Evolutionary conservation across 2,888 invertebrate species (phyloP).

Genomic region (Epinotia brunnichana): DNA sequence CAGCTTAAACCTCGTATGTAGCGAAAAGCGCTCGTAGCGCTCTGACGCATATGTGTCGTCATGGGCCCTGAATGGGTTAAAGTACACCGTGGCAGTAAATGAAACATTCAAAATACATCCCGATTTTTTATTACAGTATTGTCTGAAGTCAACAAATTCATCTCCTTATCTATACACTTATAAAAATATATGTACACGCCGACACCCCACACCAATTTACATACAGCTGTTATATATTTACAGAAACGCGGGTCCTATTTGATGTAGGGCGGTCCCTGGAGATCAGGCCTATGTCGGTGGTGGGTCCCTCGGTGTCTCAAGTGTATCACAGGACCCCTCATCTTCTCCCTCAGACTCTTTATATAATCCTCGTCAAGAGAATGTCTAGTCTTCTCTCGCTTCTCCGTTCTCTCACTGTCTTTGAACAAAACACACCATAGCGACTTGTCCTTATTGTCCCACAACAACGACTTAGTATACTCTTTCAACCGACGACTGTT

Average conservation of each 20-base stretch:
- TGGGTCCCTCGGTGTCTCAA: conserved; percentile 77
- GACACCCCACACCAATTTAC: conserved; percentile 57
- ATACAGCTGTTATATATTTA: conserved; percentile 51
- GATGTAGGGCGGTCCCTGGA: conserved; percentile 70
- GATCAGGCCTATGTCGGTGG: conserved; percentile 72
- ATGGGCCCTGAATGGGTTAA: too few species aligned
- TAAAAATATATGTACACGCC: conserved; percentile 72
- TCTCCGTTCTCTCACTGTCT: conserved; percentile 67
- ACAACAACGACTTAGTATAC: conserved; percentile 78
- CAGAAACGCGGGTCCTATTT: conserved; percentile 60
- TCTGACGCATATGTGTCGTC: too few species aligned
- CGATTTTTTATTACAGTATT: conserved; percentile 53
- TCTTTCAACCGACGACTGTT: conserved; percentile 80
- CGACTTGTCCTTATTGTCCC: conserved; percentile 81
- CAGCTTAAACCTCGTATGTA: too few species aligned
- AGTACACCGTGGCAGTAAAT: conserved; percentile 1
- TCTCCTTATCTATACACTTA: conserved; percentile 64
- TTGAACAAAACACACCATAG: conserved; percentile 82
- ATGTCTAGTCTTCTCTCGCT: conserved; percentile 62
- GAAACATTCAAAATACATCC: conserved; percentile 43
- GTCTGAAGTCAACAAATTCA: conserved; percentile 70
- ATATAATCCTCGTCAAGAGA: conserved; percentile 73
- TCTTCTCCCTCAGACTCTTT: conserved; percentile 72
- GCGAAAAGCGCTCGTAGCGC: too few species aligned
- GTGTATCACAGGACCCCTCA: conserved; percentile 75